Evolutionary conservation across 2,797 vertebrate species (phyloP).

Genomic region (Arrhamphus sclerolepis): DNA sequence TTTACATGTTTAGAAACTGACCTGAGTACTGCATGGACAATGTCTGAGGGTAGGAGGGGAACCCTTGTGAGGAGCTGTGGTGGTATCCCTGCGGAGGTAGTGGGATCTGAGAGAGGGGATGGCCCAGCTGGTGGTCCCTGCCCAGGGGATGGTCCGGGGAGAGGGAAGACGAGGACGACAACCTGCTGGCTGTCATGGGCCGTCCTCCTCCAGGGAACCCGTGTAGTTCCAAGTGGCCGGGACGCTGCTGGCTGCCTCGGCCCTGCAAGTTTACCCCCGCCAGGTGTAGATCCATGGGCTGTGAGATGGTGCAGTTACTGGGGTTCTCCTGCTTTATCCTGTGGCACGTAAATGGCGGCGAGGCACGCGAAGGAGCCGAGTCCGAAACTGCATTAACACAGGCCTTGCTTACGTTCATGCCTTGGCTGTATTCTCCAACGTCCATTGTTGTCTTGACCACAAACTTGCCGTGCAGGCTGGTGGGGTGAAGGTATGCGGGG

Average conservation of each 20-base stretch:
- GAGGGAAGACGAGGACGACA: conserved; percentile 85
- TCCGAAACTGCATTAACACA: conserved; percentile 68
- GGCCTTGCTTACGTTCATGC: conserved; percentile 81
- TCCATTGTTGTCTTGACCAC: conserved; percentile 92
- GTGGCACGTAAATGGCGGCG: conserved; percentile 82
- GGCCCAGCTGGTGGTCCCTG: conserved; percentile 84
- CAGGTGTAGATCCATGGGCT: conserved; percentile 78
- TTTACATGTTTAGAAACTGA: conserved; percentile 41
- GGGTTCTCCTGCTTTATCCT: conserved; percentile 92
- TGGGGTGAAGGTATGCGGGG: conserved; percentile 89
- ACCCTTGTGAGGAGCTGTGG: conserved; percentile 79
- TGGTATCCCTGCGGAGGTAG: conserved; percentile 86
- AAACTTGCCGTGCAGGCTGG: conserved; percentile 92
- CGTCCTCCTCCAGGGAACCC: conserved; percentile 83
- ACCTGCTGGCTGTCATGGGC: conserved; percentile 78
- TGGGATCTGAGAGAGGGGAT: conserved; percentile 80
- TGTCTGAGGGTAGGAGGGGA: conserved; percentile 86
- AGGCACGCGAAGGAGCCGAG: conserved; percentile 44
- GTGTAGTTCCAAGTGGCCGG: conserved; percentile 77
- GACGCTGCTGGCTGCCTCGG: conserved; percentile 80
- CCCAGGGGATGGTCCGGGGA: conserved; percentile 86
- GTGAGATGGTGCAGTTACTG: conserved; percentile 82
- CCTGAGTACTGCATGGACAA: conserved; percentile 92
- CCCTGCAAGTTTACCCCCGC: conserved; percentile 73
- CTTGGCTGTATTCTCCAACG: conserved; percentile 86